Base-by-base conservation (phyloP, 2,113 vertebrate genomes). In the Chionomys nivalis region DNA sequence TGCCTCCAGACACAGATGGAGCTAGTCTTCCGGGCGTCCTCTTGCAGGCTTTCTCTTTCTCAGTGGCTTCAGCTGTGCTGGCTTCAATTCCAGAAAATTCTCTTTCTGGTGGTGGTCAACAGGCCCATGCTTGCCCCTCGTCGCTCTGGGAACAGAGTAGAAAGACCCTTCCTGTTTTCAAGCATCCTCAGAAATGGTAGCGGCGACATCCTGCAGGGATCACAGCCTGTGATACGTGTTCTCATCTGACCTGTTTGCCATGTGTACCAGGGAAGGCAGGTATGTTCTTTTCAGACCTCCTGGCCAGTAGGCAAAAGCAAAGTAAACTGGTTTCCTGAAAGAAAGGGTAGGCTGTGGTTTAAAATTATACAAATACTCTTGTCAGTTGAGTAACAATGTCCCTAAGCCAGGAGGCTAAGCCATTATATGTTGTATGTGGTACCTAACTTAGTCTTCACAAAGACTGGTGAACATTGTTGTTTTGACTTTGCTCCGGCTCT, bases 201-300 rank as follows among this genome's bases (percentile, higher is more conserved):
- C 44, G 39, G 78, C 23, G 68, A 19, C 68, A 36, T 36, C 14
- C 68, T 70, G 33, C 13, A n/a, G 14, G 33, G 17, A 36, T 36
- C 36, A 5, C 66, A 17, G 21, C 83, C 42, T 6, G 24, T 19
- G n/a, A 26, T 33, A 61, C 26, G 26, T 33, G n/a, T 24, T 55
- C 28, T 78, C 17, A n/a, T 79, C 58, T 75, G 17, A 78, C 24
- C 49, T 81, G 39, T 33, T 49, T 49, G 33, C 11, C 11, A 0
- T 39, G 12, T 36, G 9, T 6, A 8, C 61, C 47, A 2, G 28
- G 68, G 7, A 21, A n/a, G 31, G 8, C n/a, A 23, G 3, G 0
- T 31, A 13, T 3, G 16, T 8, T 3, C 44, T 68, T 44, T 90
- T 81, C 44, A 65, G 42, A 8, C 87, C 44, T 70, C 21, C 13